Base-by-base conservation (phyloP, 2,888 invertebrate genomes). In the Caenorhabditis angaria region DNA sequence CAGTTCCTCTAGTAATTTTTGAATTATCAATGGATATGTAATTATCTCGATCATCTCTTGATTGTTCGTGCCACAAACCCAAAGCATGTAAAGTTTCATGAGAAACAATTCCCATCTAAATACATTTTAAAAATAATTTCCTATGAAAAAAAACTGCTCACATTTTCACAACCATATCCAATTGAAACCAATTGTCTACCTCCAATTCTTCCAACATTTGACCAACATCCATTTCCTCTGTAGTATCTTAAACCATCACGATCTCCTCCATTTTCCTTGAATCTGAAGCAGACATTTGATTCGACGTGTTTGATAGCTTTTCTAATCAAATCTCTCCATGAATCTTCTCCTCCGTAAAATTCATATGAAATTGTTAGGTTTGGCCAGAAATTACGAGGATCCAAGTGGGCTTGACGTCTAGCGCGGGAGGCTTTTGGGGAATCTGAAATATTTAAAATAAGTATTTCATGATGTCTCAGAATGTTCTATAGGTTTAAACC, bases 11-110 rank as follows among this genome's bases (percentile, higher is more conserved):
- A 24, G 80, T 83, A 47, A 84, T 85, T 24, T 75, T 79, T 41
- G 75, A 74, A 3, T 74, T 70, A 14, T 67, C 71, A 56, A 86
- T 81, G 20, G 59, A 72, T 32, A 85, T 76, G 71, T 69, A 83
- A 53, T 67, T 65, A 70, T 86, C 86, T 6, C 86, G 64, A 61
- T 86, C 86, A 51, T 76, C 71, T 55, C 86, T 55, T 1, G 85
- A 84, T 66, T 86, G 86, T 67, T 87, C 86, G 61, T 86, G 86
- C 86, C 86, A 87, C 18, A 85, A 71, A 18, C 84, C 83, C 25
- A 84, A 64, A 0, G 84, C 83, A 57, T 84, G 84, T 1, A 83
- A 75, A 0, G 82, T 81, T 65, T 84, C 84, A 59, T 84, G 84
- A 12, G 84, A 77, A 12, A 84, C 75, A 58, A 84, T 82, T 56